Evolutionary conservation across 2,113 vertebrate genomes (phyloP).

Genomic region (Ceratotherium simum): DNA sequence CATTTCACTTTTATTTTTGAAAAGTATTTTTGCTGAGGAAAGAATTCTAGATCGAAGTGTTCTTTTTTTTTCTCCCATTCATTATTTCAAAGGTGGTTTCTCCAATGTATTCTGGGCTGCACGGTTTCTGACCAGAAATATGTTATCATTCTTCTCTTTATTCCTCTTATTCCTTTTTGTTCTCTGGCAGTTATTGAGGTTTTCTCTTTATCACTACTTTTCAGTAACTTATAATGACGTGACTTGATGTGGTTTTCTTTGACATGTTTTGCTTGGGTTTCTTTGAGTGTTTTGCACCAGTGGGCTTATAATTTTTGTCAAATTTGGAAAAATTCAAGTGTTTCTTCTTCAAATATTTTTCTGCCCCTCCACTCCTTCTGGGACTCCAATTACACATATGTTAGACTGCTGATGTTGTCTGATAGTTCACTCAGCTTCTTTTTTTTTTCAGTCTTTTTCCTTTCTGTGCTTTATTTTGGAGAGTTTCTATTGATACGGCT

Average conservation of each 20-base stretch:
- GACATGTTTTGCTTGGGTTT: not conserved
- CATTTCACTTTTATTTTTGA: not conserved
- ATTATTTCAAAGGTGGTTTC: not conserved
- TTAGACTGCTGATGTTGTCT: not conserved
- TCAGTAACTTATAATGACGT: not conserved
- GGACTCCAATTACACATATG: not conserved
- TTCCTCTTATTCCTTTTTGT: not conserved
- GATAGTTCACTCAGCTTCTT: not conserved
- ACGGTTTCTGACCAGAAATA: not conserved
- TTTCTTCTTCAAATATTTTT: not conserved
- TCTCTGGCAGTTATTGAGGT: not conserved
- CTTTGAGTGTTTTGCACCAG: not conserved
- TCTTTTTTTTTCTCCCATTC: not conserved
- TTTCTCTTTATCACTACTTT: constrained; percentile 4
- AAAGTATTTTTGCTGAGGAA: not conserved
- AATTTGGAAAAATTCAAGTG: not conserved
- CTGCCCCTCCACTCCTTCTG: not conserved
- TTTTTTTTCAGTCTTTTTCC: not conserved
- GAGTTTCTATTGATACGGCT: not conserved
- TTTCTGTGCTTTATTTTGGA: not conserved
- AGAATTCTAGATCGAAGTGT: not conserved
- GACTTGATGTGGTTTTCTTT: not conserved
- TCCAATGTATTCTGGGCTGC: not conserved
- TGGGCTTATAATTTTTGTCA: not conserved
- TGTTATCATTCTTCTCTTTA: not conserved